These are phyloP conservation scores for Eucidaris tribuloides DNA, from an alignment of 35 echinoderm and acorn worm species.

Conservation along the genomic window DNA sequence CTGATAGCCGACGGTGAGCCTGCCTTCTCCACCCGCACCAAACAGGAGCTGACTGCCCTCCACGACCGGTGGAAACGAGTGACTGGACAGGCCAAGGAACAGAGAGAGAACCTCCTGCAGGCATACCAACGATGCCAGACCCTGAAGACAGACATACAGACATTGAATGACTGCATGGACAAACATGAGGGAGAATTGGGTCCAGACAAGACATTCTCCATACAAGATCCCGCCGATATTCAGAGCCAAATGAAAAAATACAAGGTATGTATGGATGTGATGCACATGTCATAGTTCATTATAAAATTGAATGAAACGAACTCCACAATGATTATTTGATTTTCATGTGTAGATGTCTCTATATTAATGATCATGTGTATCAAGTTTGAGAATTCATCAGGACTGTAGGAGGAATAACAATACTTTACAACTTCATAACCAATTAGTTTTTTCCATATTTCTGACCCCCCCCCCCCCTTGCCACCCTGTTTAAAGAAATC, in stretches of 20 bases:
- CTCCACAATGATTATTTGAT: too few relatives aligned
- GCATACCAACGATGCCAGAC: constrained; percentile 8
- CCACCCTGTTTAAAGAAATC: too few relatives aligned
- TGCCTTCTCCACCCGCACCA: constrained; percentile 58
- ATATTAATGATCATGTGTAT: too few relatives aligned
- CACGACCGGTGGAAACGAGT: constrained; percentile 72
- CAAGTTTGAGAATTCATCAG: too few relatives aligned
- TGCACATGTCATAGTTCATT: neutral
- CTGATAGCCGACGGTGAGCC: constrained; percentile 72
- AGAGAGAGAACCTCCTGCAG: neutral
- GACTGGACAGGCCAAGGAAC: constrained; percentile 56
- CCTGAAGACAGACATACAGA: too few relatives aligned
- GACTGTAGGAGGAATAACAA: too few relatives aligned
- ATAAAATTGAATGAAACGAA: too few relatives aligned
- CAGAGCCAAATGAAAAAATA: constrained; percentile 64
- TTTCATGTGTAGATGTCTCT: too few relatives aligned
- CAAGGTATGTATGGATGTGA: constrained; percentile 18
- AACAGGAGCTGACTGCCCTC: constrained; percentile 56
- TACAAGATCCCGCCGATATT: constrained; percentile 69
- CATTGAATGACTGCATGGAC: too few relatives aligned
- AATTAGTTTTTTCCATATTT: too few relatives aligned
- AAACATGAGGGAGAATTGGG: constrained; percentile 49
- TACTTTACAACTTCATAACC: too few relatives aligned
- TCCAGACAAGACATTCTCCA: constrained; percentile 23
- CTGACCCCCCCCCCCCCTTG: too few relatives aligned